Conservation (phyloP, 2,797 vertebrate species). For the Coregonus ussuriensis region DNA sequence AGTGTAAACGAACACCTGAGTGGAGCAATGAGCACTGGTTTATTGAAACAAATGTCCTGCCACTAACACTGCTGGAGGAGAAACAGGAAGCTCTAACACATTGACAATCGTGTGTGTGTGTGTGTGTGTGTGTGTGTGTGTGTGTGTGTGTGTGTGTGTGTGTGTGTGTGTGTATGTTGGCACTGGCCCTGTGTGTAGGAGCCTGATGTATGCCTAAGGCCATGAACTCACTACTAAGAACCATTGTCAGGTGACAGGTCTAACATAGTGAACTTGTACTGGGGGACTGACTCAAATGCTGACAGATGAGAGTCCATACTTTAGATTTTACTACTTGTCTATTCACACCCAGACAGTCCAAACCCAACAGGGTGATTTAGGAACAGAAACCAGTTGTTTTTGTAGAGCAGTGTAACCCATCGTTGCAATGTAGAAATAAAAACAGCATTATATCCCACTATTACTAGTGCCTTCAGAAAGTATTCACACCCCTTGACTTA, state of each 20-base stretch:
- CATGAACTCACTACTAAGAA: constrained; percentile 14
- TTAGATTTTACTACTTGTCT: not conserved
- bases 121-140: not conserved
- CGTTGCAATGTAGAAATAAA: too few species aligned
- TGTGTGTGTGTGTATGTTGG: too few species aligned
- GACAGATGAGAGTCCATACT: not conserved
- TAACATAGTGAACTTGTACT: not conserved
- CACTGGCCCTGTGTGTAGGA: not conserved
- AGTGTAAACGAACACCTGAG: constrained; percentile 66
- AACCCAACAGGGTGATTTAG: not conserved
- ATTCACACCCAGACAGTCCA: not conserved
- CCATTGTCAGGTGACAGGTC: not conserved
- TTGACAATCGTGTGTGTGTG: constrained; percentile 32
- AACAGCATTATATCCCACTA: too few species aligned
- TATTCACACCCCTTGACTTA: too few species aligned
- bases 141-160: not conserved
- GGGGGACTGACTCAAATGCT: not conserved
- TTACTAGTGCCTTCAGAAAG: too few species aligned
- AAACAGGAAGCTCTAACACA: constrained; percentile 41
- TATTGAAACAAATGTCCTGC: constrained; percentile 70
- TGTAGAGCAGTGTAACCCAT: not conserved
- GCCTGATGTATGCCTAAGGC: constrained; percentile 30
- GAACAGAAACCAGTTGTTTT: not conserved
- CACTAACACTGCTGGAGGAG: constrained; percentile 64
- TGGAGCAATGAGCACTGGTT: constrained; percentile 61